Evolutionary conservation across 2,113 vertebrate species (phyloP), one percentile per base, ranked within the genome.

Genomic region (Seriola quinqueradiata): DNA sequence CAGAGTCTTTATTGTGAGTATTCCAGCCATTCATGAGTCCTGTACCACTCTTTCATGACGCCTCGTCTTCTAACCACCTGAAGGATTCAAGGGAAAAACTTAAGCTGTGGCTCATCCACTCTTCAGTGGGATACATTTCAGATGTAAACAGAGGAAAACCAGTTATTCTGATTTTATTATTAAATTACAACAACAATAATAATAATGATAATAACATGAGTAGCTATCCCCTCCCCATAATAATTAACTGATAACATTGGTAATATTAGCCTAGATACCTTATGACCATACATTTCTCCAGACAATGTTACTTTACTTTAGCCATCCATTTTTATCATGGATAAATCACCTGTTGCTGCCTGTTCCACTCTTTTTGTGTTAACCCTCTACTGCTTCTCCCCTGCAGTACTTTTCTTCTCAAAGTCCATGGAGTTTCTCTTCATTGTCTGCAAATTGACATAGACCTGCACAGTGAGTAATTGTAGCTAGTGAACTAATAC

Each of bases 11-110:
- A 21, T 38, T 65, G n/a, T 42, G 38, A 23, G 13, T 66, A 46
- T 66, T 66, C 64, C 11, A 66, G 40, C 64, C 64, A 61, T 61
- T 61, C 36, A 66, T 66, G 63, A 3, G n/a, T 25, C 3, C 7
- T 42, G 23, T 66, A 66, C n/a, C 64, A 46, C 2, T 66, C 40
- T 44, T 46, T 36, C 14, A 11, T 19, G 32, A 61, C 21, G 59
- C 64, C 6, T 40, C 64, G 38, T 40, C 40, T 40, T 40, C 40
- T 46, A 3, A 16, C 14, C 8, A 21, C 40, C 7, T 23, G 38
- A 34, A 19, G 3, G 32, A 32, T 61, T 16, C 28, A 13, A 61
- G 16, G 32, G 59, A 61, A 36, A 10, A 9, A 9, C 10, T 8
- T 40, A 1, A 40, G 40, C 2, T 40, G 40, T 40, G 59, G 59